Evolutionary conservation across 2,797 vertebrate genomes (phyloP).

Genomic region (Eupleurogrammus muticus): DNA sequence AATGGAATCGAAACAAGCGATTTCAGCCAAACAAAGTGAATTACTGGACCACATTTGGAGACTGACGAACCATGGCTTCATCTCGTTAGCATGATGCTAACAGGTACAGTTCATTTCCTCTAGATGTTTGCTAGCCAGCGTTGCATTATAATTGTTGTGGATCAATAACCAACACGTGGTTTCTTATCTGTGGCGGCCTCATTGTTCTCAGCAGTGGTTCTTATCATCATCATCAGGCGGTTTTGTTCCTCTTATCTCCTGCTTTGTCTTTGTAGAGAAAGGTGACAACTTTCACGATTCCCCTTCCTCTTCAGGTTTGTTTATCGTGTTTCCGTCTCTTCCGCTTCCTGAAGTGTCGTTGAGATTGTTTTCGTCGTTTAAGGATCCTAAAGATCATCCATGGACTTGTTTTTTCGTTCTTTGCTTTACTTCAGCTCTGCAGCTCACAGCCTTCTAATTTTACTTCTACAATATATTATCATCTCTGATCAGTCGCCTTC

Average conservation of each 20-base stretch:
- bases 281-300: background rate
- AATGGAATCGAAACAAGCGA: no score
- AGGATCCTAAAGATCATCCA: no score
- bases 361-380: conserved; percentile 17
- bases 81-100: conserved; percentile 44
- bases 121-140: conserved; percentile 30
- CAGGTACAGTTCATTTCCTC: conserved; percentile 11
- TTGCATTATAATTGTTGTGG: conserved; percentile 44
- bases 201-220: conserved; percentile 14
- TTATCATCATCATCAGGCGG: conserved; percentile 13
- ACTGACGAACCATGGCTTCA: no score
- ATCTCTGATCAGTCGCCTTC: conserved; percentile 21
- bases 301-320: background rate
- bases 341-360: background rate
- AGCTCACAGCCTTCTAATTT: background rate
- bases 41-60: no score
- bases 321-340: no score
- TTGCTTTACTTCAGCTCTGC: conserved; percentile 12
- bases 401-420: background rate
- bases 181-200: conserved; percentile 19
- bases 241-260: conserved; percentile 20
- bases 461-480: conserved; percentile 28
- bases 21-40: no score
- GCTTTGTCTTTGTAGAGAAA: conserved; percentile 1
- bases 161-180: conserved; percentile 46